Percentiles rank a stretch among this genome's conserved stretches.
Evolutionary conservation across 64 coral and sea anemone species (phyloP).

Genomic region (Montipora efflorescens): DNA sequence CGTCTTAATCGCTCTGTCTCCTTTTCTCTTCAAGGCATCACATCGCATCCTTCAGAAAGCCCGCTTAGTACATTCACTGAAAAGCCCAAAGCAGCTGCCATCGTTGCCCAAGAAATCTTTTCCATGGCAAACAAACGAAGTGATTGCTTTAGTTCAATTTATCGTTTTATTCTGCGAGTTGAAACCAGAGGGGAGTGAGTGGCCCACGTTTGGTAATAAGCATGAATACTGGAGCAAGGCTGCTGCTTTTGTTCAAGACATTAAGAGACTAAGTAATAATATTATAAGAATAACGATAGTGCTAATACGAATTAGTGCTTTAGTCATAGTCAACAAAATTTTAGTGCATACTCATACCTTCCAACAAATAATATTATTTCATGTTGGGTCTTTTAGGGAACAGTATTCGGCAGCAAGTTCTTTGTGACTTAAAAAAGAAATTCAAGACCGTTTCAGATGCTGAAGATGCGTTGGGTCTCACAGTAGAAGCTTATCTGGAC

Average conservation of each 20-base stretch:
- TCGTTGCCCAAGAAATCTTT: background rate
- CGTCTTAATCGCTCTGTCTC: no score
- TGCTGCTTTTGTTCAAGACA: constrained; percentile 26
- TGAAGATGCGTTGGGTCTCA: constrained; percentile 13
- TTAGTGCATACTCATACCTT: background rate
- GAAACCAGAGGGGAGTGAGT: constrained; percentile 28
- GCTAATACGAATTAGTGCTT: no score
- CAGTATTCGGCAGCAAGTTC: constrained; percentile 39
- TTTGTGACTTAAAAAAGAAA: constrained; percentile 32
- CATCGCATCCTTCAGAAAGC: background rate
- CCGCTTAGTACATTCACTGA: background rate
- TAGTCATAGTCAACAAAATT: background rate
- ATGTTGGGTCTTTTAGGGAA: background rate
- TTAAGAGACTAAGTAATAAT: background rate
- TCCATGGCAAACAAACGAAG: constrained; percentile 5
- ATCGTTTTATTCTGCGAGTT: constrained; percentile 3
- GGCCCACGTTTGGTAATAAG: constrained; percentile 6
- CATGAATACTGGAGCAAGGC: constrained; percentile 1
- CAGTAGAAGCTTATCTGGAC: background rate
- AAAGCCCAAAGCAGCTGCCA: background rate
- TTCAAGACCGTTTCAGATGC: constrained; percentile 23
- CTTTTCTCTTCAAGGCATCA: background rate
- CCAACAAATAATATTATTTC: background rate
- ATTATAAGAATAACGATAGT: no score
- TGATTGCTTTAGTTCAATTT: background rate